Evolutionary conservation across 2,113 vertebrate genomes (phyloP).

Genomic region (Rhea americana): DNA sequence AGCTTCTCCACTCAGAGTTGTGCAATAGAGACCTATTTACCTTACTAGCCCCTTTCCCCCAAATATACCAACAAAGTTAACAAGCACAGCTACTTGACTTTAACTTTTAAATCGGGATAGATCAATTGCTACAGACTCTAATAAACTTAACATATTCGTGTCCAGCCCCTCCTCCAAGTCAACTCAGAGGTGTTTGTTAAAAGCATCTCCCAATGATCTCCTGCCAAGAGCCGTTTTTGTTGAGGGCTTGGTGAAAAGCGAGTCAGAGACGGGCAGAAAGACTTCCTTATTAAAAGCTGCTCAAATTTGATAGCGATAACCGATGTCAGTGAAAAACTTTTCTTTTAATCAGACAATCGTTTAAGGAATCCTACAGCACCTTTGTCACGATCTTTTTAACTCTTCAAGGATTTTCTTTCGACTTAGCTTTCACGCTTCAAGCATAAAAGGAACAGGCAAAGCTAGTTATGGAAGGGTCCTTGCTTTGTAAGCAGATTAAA

Average conservation of each 20-base stretch:
- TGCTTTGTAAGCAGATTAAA: neutral
- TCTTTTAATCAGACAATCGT: neutral
- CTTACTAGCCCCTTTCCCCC: slow-evolving; percentile 20
- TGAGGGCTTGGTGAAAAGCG: neutral
- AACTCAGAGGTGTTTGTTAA: slow-evolving; percentile 34
- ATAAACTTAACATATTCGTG: slow-evolving; percentile 32
- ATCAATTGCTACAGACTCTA: slow-evolving; percentile 27
- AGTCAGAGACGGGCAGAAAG: neutral
- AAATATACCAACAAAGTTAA: neutral
- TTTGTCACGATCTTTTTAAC: neutral
- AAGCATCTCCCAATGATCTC: slow-evolving; percentile 31
- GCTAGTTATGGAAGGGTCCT: neutral
- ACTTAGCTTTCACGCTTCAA: neutral
- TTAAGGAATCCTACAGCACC: neutral
- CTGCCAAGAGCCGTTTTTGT: slow-evolving; percentile 29
- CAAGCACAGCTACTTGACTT: slow-evolving; percentile 5
- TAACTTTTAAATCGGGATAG: slow-evolving; percentile 20
- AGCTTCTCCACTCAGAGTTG: slow-evolving; percentile 33
- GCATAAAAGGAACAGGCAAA: neutral
- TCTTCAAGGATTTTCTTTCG: neutral
- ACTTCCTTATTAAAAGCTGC: neutral
- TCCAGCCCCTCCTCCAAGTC: slow-evolving; percentile 17
- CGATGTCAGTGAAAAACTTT: neutral
- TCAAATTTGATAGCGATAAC: neutral
- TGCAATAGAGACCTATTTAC: slow-evolving; percentile 59